Evolutionary conservation across 1,140 invertebrate genomes (phyloP).

Genomic region (Chymomyza costata): DNA sequence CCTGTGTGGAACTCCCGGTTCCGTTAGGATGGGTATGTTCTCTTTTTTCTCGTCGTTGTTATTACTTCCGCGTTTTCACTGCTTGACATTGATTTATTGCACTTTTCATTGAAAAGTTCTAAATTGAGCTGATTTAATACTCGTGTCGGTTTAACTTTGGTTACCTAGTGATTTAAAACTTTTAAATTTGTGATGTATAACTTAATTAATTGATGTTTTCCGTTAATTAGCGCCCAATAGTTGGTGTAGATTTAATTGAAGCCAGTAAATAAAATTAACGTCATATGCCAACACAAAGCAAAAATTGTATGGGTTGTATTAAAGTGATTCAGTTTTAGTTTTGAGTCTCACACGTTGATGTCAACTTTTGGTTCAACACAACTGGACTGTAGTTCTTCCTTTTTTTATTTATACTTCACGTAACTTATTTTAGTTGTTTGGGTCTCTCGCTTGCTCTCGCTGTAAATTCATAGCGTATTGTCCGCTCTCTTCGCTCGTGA

Average conservation of each 20-base stretch:
- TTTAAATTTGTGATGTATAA: too few relatives aligned
- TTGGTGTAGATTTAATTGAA: slow-evolving; percentile 1
- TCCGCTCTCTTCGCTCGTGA: not conserved
- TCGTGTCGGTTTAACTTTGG: too few relatives aligned
- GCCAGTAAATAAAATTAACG: slow-evolving; percentile 19
- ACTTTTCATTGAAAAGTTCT: too few relatives aligned
- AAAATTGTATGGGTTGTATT: slow-evolving; percentile 18
- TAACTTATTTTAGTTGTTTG: slow-evolving; percentile 58
- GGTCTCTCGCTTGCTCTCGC: slow-evolving; percentile 22
- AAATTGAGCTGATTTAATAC: too few relatives aligned
- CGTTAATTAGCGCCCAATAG: too few relatives aligned
- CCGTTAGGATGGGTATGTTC: slow-evolving; percentile 22
- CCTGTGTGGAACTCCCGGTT: not conserved
- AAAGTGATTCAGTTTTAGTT: slow-evolving; percentile 9
- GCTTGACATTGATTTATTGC: slow-evolving; percentile 57
- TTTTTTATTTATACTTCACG: slow-evolving; percentile 67
- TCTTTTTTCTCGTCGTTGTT: slow-evolving; percentile 43
- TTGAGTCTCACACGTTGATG: not conserved
- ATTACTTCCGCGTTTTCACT: slow-evolving; percentile 28
- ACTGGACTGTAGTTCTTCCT: slow-evolving; percentile 40
- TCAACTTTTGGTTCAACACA: slow-evolving; percentile 22
- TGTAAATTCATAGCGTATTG: too few relatives aligned
- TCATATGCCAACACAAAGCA: slow-evolving; percentile 23
- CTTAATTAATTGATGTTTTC: too few relatives aligned
- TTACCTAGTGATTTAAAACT: too few relatives aligned